A percentile compares a stretch with the other conserved stretches of the same genome.
Conservation (phyloP, 2,797 vertebrate species). For the Gymnocypris eckloni region DNA sequence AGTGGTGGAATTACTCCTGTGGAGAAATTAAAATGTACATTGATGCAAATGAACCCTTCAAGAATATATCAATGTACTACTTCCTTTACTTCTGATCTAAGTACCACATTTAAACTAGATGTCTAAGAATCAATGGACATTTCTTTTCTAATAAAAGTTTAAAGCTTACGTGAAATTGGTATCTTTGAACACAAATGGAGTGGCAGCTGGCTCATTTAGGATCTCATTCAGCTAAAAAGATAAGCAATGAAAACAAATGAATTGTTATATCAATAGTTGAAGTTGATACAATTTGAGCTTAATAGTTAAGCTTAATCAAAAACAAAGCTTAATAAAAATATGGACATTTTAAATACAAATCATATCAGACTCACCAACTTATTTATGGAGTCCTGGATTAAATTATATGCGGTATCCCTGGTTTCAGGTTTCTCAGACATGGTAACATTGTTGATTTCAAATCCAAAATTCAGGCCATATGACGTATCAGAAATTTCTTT, state of each 20-base stretch:
- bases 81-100: neutral
- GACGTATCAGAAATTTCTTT: constrained; percentile 42
- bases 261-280: neutral
- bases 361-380: constrained; percentile 46
- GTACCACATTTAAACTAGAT: neutral
- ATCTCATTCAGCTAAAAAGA: constrained; percentile 32
- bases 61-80: neutral
- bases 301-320: neutral
- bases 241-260: neutral
- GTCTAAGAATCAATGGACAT: neutral
- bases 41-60: neutral
- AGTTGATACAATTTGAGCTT: neutral
- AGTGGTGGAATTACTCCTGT: neutral
- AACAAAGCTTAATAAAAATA: neutral
- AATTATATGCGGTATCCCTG: constrained; percentile 20
- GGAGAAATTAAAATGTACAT: neutral
- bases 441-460: constrained; percentile 46
- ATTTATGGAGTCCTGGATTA: constrained; percentile 52
- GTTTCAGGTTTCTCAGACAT: constrained; percentile 29
- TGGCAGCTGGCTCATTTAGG: neutral
- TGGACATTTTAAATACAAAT: neutral
- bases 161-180: constrained; percentile 30
- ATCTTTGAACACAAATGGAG: neutral
- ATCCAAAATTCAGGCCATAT: constrained; percentile 48
- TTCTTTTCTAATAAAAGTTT: neutral